Percentiles rank a stretch among this genome's conserved stretches.
These are phyloP conservation scores for Cephonodes hylas DNA, from an alignment of 2,888 invertebrate genomes.

Conservation along the genomic window DNA sequence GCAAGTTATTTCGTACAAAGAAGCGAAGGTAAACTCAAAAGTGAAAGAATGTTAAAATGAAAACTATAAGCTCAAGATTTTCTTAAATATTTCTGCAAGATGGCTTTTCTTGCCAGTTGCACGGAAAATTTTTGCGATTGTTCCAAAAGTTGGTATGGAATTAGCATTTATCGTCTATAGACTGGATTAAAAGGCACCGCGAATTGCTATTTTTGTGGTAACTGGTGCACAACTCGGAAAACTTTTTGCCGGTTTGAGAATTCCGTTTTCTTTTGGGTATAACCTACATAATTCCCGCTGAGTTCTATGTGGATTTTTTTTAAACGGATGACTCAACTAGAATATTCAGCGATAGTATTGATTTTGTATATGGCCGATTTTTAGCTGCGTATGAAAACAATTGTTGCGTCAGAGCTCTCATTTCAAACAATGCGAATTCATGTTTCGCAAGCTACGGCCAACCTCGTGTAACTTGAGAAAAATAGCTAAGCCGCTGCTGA, in stretches of 20 bases:
- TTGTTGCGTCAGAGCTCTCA: background rate
- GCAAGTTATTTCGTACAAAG: background rate
- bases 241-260: background rate
- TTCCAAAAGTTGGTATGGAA: conserved; percentile 55
- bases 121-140: conserved; percentile 56
- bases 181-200: conserved; percentile 52
- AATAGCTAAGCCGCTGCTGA: background rate
- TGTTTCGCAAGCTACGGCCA: background rate
- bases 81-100: conserved; percentile 45
- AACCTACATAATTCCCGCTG: background rate
- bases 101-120: conserved; percentile 38
- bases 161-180: conserved; percentile 68
- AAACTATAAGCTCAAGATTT: conserved; percentile 33
- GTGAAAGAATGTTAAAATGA: conserved; percentile 32
- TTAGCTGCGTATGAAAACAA: background rate
- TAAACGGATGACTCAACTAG: background rate
- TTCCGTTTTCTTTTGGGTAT: background rate
- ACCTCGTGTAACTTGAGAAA: background rate
- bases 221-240: background rate
- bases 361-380: background rate
- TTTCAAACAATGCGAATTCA: background rate
- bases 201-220: conserved; percentile 50
- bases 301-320: background rate
- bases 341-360: background rate
- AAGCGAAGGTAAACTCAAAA: background rate